These are phyloP conservation scores for Saxidomus purpurata DNA, from an alignment of 1,140 invertebrate species.

Conservation along the genomic window DNA sequence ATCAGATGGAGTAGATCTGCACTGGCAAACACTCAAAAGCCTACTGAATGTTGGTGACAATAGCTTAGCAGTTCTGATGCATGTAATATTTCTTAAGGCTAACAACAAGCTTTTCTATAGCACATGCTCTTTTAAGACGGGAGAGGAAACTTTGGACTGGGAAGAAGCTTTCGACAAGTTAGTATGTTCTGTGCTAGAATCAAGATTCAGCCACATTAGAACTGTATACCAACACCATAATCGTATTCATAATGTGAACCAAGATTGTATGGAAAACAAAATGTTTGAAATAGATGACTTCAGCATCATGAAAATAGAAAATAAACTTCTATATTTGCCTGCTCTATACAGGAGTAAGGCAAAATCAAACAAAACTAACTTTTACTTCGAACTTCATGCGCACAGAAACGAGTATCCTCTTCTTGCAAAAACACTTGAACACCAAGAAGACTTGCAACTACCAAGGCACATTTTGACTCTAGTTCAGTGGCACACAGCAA, in stretches of 20 bases:
- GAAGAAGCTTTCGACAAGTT: not conserved
- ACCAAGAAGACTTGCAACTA: not conserved
- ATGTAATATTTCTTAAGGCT: not conserved
- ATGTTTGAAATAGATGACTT: not conserved
- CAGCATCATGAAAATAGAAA: not conserved
- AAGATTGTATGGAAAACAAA: not conserved
- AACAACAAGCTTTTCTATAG: not conserved
- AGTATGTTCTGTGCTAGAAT: not conserved
- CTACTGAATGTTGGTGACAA: not conserved
- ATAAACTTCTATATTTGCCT: not conserved
- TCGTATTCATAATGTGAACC: not conserved
- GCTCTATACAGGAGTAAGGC: not conserved
- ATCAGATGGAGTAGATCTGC: not conserved
- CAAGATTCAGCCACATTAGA: not conserved
- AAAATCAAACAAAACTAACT: not conserved
- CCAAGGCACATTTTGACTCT: slow-evolving; percentile 28
- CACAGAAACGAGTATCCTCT: slow-evolving; percentile 4
- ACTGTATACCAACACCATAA: not conserved
- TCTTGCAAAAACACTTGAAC: not conserved
- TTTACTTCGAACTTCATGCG: not conserved
- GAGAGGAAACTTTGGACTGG: not conserved
- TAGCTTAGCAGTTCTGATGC: not conserved
- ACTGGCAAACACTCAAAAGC: not conserved
- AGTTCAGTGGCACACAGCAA: slow-evolving; percentile 45
- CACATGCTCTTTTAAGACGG: not conserved